phyloP scores from a whole-genome alignment of 37 sponge, comb jelly and placozoan genomes.

The Agelas oroides region DNA sequence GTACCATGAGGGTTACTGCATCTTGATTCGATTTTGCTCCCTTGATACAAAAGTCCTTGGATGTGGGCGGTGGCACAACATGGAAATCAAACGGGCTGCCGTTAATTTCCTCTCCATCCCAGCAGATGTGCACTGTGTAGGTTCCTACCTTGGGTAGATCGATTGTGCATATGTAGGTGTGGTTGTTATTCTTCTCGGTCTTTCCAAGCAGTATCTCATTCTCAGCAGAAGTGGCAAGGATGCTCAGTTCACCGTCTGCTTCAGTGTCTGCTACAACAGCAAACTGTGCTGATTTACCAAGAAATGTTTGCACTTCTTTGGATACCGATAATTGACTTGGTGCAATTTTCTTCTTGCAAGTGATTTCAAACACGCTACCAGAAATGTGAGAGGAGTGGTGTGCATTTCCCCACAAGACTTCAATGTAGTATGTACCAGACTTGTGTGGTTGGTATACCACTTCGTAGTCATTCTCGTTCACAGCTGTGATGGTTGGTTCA shows the following conservation, averaged over 20 bases:
- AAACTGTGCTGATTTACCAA: constrained; percentile 36
- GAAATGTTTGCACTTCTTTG: background rate
- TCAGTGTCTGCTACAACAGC: constrained; percentile 43
- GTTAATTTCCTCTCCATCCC: constrained; percentile 65
- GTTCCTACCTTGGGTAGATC: constrained; percentile 51
- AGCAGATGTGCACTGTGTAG: constrained; percentile 56
- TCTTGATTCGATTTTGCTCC: constrained; percentile 46
- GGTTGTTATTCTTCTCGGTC: background rate
- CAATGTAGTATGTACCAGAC: constrained; percentile 60
- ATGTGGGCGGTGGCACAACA: constrained; percentile 46
- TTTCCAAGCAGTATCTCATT: constrained; percentile 30
- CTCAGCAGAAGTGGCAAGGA: constrained; percentile 25
- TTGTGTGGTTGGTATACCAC: constrained; percentile 63
- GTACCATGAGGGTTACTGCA: constrained; percentile 58
- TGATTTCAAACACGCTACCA: constrained; percentile 71
- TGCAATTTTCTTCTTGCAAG: constrained; percentile 35
- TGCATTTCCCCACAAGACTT: constrained; percentile 61
- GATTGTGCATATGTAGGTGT: constrained; percentile 10
- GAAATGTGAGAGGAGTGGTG: constrained; percentile 52
- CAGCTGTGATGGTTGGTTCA: constrained; percentile 31
- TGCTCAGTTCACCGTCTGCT: constrained; percentile 24
- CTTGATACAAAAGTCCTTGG: constrained; percentile 57
- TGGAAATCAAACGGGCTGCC: constrained; percentile 76
- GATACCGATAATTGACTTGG: constrained; percentile 32
- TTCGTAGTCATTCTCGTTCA: constrained; percentile 47